Evolutionary conservation across 2,797 vertebrate species (phyloP).

Genomic region (Hozukius guyotensis): DNA sequence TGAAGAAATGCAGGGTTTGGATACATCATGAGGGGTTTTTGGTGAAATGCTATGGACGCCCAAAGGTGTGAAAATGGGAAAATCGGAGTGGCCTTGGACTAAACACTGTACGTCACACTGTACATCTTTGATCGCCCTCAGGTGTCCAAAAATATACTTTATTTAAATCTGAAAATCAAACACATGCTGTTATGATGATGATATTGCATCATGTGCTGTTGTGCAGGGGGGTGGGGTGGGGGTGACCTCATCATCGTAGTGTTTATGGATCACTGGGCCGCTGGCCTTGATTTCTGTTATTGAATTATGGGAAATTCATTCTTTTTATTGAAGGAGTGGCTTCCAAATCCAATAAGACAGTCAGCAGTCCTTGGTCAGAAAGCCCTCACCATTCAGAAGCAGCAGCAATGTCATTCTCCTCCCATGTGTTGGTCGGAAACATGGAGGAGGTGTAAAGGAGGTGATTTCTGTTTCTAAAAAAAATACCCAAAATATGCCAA

Average conservation of each 20-base stretch:
- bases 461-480: neutral
- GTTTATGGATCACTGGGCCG: constrained; percentile 78
- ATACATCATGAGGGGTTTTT: constrained; percentile 10
- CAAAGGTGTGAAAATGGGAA: neutral
- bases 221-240: constrained; percentile 13
- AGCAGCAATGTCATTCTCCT: constrained; percentile 45
- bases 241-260: constrained; percentile 81
- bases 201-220: constrained; percentile 36
- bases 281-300: constrained; percentile 73
- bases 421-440: neutral
- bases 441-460: neutral
- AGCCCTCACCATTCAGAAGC: constrained; percentile 16
- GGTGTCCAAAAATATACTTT: neutral
- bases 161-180: constrained; percentile 18
- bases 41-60: neutral
- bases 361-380: constrained; percentile 54
- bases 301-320: constrained; percentile 78
- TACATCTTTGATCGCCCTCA: neutral
- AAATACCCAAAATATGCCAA: neutral
- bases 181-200: neutral
- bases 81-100: neutral
- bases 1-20: constrained; percentile 41
- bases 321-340: constrained; percentile 75
- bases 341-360: constrained; percentile 73
- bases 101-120: neutral